A percentile compares a stretch with the other conserved stretches of the same genome.
Conservation (phyloP, 2,888 invertebrate species). For the Sarcophaga carnaria region DNA sequence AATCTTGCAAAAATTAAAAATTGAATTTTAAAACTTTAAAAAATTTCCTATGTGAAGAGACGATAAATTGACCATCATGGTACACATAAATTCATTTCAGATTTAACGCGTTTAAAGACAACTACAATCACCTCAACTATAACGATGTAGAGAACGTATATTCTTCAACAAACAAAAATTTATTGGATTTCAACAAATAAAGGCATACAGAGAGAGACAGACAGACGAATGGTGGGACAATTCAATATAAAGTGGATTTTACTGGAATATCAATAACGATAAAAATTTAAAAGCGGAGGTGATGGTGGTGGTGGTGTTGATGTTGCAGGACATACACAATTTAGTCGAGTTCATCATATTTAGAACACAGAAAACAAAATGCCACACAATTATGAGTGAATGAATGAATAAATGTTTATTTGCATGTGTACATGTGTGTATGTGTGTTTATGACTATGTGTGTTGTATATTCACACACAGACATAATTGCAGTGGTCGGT, state of each 20-base stretch:
- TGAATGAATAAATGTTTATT: constrained; percentile 51
- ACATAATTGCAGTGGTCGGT: constrained; percentile 20
- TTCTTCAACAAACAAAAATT: background rate
- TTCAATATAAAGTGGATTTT: constrained; percentile 52
- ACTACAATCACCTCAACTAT: background rate
- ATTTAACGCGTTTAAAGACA: background rate
- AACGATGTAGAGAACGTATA: background rate
- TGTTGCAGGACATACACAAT: constrained; percentile 24
- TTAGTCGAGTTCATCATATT: constrained; percentile 46
- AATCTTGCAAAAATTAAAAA: no score
- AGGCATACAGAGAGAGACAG: background rate
- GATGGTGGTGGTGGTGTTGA: background rate
- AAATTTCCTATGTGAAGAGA: background rate
- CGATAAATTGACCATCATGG: background rate
- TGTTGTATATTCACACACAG: background rate
- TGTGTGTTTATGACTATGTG: background rate
- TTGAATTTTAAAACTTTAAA: background rate
- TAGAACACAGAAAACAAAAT: constrained; percentile 52
- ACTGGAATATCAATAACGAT: constrained; percentile 51
- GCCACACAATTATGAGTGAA: constrained; percentile 58
- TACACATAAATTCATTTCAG: background rate
- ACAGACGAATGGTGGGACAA: background rate
- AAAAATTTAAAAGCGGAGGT: constrained; percentile 18
- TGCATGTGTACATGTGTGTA: constrained; percentile 41
- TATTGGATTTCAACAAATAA: background rate